A percentile compares a stretch with the other conserved stretches of the same genome.
phyloP scores from a whole-genome alignment of 2,888 invertebrate genomes.

The Caenorhabditis parvicauda region DNA sequence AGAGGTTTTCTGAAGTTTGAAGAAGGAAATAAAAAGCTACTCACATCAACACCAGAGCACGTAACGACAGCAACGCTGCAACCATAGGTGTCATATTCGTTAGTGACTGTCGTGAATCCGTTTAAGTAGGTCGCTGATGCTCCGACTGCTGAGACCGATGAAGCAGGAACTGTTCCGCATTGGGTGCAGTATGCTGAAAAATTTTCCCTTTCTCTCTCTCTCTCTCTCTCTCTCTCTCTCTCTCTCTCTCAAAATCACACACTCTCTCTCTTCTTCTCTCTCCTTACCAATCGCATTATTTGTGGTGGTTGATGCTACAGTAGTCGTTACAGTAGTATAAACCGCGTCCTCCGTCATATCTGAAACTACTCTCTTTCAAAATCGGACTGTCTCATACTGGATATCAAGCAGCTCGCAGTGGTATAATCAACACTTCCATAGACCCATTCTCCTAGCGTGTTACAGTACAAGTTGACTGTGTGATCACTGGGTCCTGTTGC shows the following conservation, averaged over 20 bases:
- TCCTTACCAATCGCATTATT: constrained; percentile 12
- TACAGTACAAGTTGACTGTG: constrained; percentile 7
- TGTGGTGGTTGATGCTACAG: constrained; percentile 14
- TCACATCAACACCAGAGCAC: constrained; percentile 13
- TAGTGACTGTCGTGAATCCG: constrained; percentile 16
- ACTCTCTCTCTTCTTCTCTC: too few relatives aligned
- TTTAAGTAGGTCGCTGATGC: not conserved
- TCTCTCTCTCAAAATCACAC: too few relatives aligned
- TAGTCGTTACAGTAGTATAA: constrained; percentile 8
- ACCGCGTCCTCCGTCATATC: constrained; percentile 6
- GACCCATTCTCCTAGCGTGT: constrained; percentile 7
- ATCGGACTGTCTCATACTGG: too few relatives aligned
- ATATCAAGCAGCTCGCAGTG: constrained; percentile 18
- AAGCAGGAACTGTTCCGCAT: constrained; percentile 12
- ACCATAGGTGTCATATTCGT: constrained; percentile 12
- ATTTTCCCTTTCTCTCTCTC: too few relatives aligned
- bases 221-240: too few relatives aligned
- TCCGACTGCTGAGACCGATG: not conserved
- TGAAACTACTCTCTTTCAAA: too few relatives aligned
- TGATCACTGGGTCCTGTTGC: constrained; percentile 10
- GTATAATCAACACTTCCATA: constrained; percentile 4
- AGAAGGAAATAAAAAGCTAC: too few relatives aligned
- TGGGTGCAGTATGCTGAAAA: constrained; percentile 19
- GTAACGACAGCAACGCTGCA: constrained; percentile 7
- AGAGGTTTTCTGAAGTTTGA: too few relatives aligned